These are phyloP conservation scores for Camponotus floridanus DNA, from an alignment of 1,140 invertebrate genomes.

Conservation along the genomic window DNA sequence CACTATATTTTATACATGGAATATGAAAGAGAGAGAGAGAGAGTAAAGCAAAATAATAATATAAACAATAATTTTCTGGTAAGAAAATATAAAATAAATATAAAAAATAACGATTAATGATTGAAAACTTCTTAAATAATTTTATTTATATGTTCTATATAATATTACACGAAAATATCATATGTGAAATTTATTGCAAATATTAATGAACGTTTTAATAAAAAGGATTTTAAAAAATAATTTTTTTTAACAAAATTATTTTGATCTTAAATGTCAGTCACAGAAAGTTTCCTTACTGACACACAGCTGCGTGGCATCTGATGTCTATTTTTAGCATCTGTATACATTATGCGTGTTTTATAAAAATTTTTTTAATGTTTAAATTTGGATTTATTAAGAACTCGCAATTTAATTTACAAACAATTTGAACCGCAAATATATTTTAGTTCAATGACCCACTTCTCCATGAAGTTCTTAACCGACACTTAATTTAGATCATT, in stretches of 20 bases:
- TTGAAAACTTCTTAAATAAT: background rate
- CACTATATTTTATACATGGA: background rate
- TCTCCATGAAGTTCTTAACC: background rate
- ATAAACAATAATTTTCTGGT: background rate
- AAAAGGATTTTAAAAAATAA: no score
- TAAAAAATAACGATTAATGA: background rate
- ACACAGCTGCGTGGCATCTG: conserved; percentile 3
- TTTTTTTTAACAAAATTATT: background rate
- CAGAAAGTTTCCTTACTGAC: conserved; percentile 17
- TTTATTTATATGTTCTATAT: background rate
- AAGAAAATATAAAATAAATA: background rate
- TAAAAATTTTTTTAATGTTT: conserved; percentile 13
- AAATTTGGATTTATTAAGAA: background rate
- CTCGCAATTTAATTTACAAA: conserved; percentile 32
- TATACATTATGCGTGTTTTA: background rate
- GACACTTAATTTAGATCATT: conserved; percentile 43
- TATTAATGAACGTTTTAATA: background rate
- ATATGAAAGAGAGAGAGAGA: no score
- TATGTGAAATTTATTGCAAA: background rate
- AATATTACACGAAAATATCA: background rate
- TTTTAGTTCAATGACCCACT: conserved; percentile 47
- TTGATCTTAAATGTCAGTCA: background rate
- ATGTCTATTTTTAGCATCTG: conserved; percentile 39
- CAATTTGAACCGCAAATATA: background rate
- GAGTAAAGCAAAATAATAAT: background rate